Evolutionary conservation across 2,888 invertebrate genomes (phyloP), one percentile per base, ranked within the genome.

Genomic region (Patella pellucida): DNA sequence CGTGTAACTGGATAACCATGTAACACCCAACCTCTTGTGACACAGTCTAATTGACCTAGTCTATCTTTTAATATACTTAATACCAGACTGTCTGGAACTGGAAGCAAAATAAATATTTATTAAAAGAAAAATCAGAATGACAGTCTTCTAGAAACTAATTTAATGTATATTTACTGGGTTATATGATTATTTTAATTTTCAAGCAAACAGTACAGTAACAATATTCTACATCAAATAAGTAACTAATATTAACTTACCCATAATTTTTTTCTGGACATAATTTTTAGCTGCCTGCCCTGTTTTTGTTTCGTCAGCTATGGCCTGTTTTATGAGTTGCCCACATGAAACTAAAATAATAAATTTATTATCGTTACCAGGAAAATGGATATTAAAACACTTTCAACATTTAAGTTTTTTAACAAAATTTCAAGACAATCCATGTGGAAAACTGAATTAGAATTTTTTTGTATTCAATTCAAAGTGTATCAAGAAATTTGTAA

Each of bases 1-100:
- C 88, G 76, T 5, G 87, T 88, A 23, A 83, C 75, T 2, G 91
- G 91, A 74, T 88, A 91, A 0, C 91, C 91, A 79, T 89, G 88
- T 72, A 91, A 80, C 19, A 91, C 90, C 91, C 91, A 91, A 23
- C 91, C 91, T 70, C 90, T 81, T 19, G 87, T 90, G 31, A 89
- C 86, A 84, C 90, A 90, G 81, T 91, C 91, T 78, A 90, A 76
- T 81, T 89, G 88, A 31, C 85, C 84, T 74, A 91, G 83, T 27
- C 91, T 82, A 14, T 89, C 89, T 67, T 87, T 84, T 56, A 91
- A 79, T 52, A 91, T 84, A 68, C 84, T 86, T 82, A 91, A 79
- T 14, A 91, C 86, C 69, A 89, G 86, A 72, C 86, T 86, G 78
- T 91, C 91, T 12, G 91, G 91, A 27, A 90, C 91, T 91, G 82